These are phyloP conservation scores for Varanus salvator DNA, from an alignment of 2,113 vertebrate genomes.

Conservation along the genomic window DNA sequence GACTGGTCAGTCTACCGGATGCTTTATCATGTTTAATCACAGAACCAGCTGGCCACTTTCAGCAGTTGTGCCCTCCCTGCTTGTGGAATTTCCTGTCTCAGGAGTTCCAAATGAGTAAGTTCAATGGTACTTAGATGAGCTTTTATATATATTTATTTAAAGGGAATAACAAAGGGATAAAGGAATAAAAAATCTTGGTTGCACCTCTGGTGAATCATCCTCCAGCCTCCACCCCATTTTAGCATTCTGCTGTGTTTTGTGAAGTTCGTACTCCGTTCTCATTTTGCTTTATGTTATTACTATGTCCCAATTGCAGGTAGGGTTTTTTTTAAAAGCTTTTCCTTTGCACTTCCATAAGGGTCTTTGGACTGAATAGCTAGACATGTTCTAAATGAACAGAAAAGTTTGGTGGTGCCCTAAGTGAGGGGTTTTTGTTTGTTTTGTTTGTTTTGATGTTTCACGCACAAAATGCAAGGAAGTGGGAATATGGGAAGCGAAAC, in stretches of 20 bases:
- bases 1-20: too few species aligned
- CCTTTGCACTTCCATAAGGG: neutral
- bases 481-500: slow-evolving; percentile 47
- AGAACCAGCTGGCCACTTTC: neutral
- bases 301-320: neutral
- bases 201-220: neutral
- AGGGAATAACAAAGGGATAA: too few species aligned
- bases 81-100: neutral
- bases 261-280: neutral
- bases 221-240: neutral
- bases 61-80: neutral
- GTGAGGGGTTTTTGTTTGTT: neutral
- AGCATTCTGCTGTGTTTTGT: neutral
- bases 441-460: slow-evolving; percentile 40
- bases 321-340: neutral
- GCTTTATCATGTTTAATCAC: too few species aligned
- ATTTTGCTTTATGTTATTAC: neutral
- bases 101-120: neutral
- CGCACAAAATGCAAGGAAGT: slow-evolving; percentile 31
- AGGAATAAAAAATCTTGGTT: neutral
- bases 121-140: neutral
- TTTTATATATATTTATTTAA: neutral
- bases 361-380: neutral
- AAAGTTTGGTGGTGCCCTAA: slow-evolving; percentile 34
- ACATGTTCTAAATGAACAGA: neutral